phyloP scores from a whole-genome alignment of 2,888 invertebrate species.

The Halictus quadricinctus region DNA sequence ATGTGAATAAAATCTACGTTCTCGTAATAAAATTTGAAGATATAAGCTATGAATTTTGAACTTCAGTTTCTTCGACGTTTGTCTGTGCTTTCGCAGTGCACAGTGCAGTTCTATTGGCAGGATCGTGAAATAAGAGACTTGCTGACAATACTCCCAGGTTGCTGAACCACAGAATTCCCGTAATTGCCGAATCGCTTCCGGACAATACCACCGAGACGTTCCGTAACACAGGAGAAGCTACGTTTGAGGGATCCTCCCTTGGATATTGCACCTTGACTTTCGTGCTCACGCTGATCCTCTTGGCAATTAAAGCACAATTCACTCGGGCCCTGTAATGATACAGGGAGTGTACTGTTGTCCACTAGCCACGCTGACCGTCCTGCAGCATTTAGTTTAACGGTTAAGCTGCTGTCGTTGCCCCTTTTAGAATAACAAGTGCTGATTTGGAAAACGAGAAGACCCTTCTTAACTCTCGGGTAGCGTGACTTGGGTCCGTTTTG shows the following conservation, averaged over 20 bases:
- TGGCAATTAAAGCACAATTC: conserved; percentile 1
- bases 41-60: too few relatives aligned
- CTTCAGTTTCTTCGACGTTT: background rate
- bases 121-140: conserved; percentile 13
- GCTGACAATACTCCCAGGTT: background rate
- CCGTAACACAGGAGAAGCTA: background rate
- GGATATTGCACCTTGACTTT: background rate
- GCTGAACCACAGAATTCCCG: background rate
- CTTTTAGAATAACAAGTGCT: background rate
- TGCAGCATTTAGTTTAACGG: background rate
- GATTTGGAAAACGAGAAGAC: background rate
- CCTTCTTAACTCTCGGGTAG: too few relatives aligned
- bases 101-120: background rate
- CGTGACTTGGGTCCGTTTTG: too few relatives aligned
- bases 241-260: background rate
- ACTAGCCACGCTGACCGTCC: background rate
- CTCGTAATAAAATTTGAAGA: too few relatives aligned
- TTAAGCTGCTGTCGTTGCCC: background rate
- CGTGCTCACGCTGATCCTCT: background rate
- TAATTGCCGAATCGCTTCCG: background rate
- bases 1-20: too few relatives aligned
- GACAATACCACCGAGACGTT: background rate
- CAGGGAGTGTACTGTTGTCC: background rate
- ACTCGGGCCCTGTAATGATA: background rate
- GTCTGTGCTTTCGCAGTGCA: background rate